Evolutionary conservation across 2,797 vertebrate genomes (phyloP).

Genomic region (Aphelocoma californica): DNA sequence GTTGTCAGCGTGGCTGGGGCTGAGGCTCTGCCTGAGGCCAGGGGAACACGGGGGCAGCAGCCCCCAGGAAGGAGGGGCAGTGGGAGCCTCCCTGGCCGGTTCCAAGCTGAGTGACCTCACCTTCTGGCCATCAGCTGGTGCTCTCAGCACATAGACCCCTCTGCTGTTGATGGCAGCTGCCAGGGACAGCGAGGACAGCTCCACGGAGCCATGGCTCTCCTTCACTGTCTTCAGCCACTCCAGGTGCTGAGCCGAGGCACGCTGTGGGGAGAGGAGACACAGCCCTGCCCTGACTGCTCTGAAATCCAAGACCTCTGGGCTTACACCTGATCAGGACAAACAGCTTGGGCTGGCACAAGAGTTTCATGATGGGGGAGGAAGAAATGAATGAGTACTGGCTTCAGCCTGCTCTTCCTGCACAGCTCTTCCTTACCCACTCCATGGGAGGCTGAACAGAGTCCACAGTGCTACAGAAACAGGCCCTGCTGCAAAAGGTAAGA

Average conservation of each 20-base stretch:
- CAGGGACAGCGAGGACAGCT: conserved; percentile 90
- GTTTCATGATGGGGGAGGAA: neutral
- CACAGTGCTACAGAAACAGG: neutral
- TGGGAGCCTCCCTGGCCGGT: neutral
- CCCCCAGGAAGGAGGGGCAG: neutral
- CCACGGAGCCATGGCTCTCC: conserved; percentile 95
- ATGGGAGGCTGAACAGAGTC: neutral
- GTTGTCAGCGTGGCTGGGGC: rapidly evolving
- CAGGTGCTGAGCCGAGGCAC: conserved; percentile 87
- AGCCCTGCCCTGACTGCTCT: neutral
- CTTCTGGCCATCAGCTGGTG: conserved; percentile 76
- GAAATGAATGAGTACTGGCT: neutral
- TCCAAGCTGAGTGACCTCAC: conserved; percentile 39
- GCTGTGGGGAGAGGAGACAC: conserved; percentile 64
- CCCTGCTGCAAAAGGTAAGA: neutral
- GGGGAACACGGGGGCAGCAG: neutral
- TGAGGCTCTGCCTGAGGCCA: neutral
- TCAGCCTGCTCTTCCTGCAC: neutral
- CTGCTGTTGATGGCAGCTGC: conserved; percentile 89
- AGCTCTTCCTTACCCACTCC: neutral
- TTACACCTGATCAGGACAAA: neutral
- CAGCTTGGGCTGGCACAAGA: neutral
- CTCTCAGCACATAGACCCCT: conserved; percentile 85
- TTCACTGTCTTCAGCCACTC: conserved; percentile 95
- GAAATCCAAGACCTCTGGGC: no score